These are phyloP conservation scores for Colinus virginianus DNA, from an alignment of 2,113 vertebrate genomes.

Conservation along the genomic window DNA sequence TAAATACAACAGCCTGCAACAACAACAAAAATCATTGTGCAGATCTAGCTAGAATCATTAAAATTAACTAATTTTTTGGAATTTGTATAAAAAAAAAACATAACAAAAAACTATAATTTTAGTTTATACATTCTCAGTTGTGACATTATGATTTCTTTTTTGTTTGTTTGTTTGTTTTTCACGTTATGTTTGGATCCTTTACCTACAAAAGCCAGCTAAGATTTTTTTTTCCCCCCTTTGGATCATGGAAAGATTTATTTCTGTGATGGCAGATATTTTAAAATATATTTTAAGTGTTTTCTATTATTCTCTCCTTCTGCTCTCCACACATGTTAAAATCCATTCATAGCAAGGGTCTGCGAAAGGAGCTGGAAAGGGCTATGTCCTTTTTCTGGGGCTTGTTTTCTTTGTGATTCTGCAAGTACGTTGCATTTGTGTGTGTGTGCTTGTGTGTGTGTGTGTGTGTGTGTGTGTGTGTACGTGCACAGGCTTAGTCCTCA, in stretches of 20 bases:
- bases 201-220: conserved; percentile 66
- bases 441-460: conserved; percentile 28
- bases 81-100: not conserved
- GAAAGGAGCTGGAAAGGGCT: conserved; percentile 33
- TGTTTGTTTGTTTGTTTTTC: not conserved
- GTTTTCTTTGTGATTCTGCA: conserved; percentile 74
- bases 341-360: conserved; percentile 49
- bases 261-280: conserved; percentile 49
- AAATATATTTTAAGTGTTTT: conserved; percentile 73
- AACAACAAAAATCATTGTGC: not conserved
- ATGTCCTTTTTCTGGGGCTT: conserved; percentile 53
- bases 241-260: conserved; percentile 18
- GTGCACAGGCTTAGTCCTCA: conserved; percentile 90
- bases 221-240: not conserved
- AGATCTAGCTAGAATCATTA: conserved; percentile 54
- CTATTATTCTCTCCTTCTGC: conserved; percentile 73
- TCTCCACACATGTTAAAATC: conserved; percentile 74
- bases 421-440: conserved; percentile 13
- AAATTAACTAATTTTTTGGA: conserved; percentile 30
- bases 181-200: conserved; percentile 25
- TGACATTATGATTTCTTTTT: not conserved
- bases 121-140: conserved; percentile 38
- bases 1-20: conserved; percentile 66
- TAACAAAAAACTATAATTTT: not conserved
- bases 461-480: conserved; percentile 57